Conservation (phyloP, 2,797 vertebrate species). For the Scleropages formosus region DNA sequence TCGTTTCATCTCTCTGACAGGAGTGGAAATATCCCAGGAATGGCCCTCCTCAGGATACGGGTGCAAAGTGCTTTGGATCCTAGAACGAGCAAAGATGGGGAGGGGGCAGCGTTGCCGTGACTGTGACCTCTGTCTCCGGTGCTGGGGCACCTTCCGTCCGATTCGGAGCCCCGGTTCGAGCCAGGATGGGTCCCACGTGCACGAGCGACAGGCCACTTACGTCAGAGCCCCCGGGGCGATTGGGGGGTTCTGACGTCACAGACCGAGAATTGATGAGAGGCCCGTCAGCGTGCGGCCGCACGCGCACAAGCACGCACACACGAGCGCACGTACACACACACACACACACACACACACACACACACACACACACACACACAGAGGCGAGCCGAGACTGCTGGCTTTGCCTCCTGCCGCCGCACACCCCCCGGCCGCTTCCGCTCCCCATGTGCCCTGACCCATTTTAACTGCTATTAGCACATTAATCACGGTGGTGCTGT, state of each 20-base stretch:
- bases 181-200: background rate
- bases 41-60: no score
- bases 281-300: background rate
- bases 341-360: no score
- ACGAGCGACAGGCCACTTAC: background rate
- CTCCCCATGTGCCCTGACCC: conserved; percentile 21
- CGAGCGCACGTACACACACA: no score
- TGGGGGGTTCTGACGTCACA: conserved; percentile 8
- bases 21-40: no score
- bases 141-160: no score
- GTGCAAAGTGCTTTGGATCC: background rate
- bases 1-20: no score
- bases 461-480: conserved; percentile 25
- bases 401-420: background rate
- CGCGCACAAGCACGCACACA: no score
- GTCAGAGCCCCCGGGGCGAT: background rate
- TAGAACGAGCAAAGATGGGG: no score
- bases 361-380: no score
- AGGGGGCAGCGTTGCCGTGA: background rate
- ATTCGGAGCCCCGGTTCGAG: no score
- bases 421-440: background rate
- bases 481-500: conserved; percentile 21
- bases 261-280: background rate
- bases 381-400: background rate
- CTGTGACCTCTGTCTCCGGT: no score